These are phyloP conservation scores for Capreolus pygargus DNA, from an alignment of 2,113 vertebrate species.

Conservation along the genomic window DNA sequence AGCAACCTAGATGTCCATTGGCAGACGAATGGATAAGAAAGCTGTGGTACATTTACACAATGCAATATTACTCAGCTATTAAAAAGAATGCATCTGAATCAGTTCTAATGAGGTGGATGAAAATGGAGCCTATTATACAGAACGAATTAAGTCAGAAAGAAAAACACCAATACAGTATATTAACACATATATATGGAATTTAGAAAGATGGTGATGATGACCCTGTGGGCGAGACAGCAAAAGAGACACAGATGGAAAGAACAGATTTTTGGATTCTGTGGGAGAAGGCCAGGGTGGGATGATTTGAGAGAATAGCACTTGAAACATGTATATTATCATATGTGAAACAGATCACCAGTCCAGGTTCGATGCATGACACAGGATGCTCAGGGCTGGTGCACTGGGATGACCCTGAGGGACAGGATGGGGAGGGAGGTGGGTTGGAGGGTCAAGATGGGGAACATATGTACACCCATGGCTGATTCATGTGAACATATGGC, in stretches of 20 bases:
- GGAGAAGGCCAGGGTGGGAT: background rate
- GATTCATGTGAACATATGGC: background rate
- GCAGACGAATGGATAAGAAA: background rate
- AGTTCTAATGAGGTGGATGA: background rate
- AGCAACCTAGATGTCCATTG: background rate
- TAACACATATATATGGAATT: background rate
- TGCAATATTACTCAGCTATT: background rate
- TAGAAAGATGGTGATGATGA: background rate
- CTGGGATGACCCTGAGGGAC: background rate
- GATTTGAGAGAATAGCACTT: background rate
- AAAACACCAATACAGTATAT: background rate
- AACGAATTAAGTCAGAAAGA: background rate
- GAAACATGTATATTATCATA: too few species aligned
- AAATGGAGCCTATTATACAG: background rate
- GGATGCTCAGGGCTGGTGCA: background rate
- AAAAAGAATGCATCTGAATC: background rate
- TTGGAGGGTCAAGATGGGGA: background rate
- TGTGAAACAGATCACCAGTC: background rate
- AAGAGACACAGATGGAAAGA: background rate
- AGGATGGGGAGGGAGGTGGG: background rate
- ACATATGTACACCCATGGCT: background rate
- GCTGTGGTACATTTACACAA: background rate
- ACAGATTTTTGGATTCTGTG: background rate
- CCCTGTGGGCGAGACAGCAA: background rate
- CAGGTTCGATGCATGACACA: background rate